A percentile compares a stretch with the other conserved stretches of the same genome.
Conservation (phyloP, 2,888 invertebrate genomes). For the Himalopsyche kuldschensis region DNA sequence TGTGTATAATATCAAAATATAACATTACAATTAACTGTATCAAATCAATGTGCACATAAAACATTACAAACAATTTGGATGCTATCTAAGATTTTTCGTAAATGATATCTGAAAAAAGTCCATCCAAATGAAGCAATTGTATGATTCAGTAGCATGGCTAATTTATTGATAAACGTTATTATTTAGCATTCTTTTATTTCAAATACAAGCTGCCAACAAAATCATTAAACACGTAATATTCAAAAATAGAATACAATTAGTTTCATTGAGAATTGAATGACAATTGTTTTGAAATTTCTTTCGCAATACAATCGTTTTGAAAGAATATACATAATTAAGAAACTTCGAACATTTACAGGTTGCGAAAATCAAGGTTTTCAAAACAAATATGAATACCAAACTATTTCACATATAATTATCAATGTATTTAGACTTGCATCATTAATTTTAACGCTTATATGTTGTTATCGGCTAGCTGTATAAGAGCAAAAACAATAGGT, state of each 20-base stretch:
- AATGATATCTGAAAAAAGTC: too few species aligned
- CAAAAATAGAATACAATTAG: background rate
- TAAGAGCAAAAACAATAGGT: background rate
- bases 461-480: background rate
- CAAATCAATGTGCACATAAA: too few species aligned
- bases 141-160: too few species aligned
- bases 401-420: background rate
- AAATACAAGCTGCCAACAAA: too few species aligned
- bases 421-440: background rate
- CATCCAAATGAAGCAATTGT: too few species aligned
- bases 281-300: background rate
- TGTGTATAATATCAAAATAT: too few species aligned
- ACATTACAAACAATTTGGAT: too few species aligned
- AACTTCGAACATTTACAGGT: background rate
- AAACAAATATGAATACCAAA: background rate
- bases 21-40: too few species aligned
- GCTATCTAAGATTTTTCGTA: too few species aligned
- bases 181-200: too few species aligned
- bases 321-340: background rate
- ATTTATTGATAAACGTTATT: too few species aligned
- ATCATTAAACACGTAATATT: too few species aligned
- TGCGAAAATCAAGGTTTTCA: background rate
- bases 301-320: background rate
- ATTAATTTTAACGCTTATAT: background rate
- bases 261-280: background rate